Conservation (phyloP, 2,888 invertebrate genomes). For the Baronia brevicornis region DNA sequence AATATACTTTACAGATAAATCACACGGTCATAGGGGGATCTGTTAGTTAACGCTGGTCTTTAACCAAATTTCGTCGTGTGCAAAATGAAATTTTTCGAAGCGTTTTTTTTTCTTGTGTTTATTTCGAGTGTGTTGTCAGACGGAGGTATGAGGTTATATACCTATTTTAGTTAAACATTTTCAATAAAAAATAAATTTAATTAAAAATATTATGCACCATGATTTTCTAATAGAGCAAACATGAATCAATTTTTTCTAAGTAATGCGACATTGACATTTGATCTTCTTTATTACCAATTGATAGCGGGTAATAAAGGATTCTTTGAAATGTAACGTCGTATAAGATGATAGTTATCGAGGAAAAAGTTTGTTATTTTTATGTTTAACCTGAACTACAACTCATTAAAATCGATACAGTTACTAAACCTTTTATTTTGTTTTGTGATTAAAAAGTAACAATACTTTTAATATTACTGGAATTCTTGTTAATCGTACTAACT, state of each 20-base stretch:
- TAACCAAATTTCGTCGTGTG: slow-evolving; percentile 1
- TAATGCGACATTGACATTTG: slow-evolving; percentile 10
- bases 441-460: too few relatives aligned
- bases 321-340: slow-evolving; percentile 1
- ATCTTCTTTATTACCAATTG: slow-evolving; percentile 11
- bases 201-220: too few relatives aligned
- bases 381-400: too few relatives aligned
- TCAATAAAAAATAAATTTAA: too few relatives aligned
- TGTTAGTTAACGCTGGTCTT: slow-evolving; percentile 13
- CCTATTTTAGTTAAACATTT: too few relatives aligned
- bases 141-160: slow-evolving; percentile 18
- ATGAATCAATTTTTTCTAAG: not conserved
- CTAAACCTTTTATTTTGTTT: too few relatives aligned
- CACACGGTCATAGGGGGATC: slow-evolving; percentile 17
- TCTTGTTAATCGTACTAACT: too few relatives aligned
- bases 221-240: too few relatives aligned
- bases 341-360: too few relatives aligned
- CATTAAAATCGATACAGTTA: too few relatives aligned
- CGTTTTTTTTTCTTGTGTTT: slow-evolving; percentile 20
- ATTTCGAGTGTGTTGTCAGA: slow-evolving; percentile 19
- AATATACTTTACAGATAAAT: slow-evolving; percentile 18
- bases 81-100: slow-evolving; percentile 19
- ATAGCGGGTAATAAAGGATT: slow-evolving; percentile 6
- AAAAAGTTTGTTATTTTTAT: too few relatives aligned
- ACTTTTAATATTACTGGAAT: too few relatives aligned